These are phyloP conservation scores for Diarsia mendica DNA, from an alignment of 2,888 invertebrate genomes.

Conservation along the genomic window DNA sequence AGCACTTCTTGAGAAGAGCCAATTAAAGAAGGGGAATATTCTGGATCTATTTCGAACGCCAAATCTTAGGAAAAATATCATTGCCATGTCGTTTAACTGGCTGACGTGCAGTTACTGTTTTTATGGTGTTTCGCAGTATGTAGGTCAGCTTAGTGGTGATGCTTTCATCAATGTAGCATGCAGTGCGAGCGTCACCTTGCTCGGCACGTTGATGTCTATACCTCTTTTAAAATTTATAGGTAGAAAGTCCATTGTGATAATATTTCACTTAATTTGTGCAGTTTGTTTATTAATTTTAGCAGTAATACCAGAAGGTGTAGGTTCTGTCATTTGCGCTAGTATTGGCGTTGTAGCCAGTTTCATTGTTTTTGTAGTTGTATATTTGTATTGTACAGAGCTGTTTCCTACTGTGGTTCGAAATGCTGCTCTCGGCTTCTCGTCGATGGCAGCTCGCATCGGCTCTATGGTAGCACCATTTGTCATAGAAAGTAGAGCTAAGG, in stretches of 20 bases:
- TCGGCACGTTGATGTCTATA: conserved; percentile 91
- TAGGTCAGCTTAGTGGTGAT: conserved; percentile 94
- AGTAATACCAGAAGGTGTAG: conserved; percentile 83
- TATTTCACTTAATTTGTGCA: conserved; percentile 91
- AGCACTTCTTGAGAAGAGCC: conserved; percentile 74
- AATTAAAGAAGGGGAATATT: conserved; percentile 88
- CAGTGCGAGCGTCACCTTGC: conserved; percentile 91
- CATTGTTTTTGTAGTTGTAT: conserved; percentile 95
- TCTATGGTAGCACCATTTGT: conserved; percentile 96
- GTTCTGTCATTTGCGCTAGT: conserved; percentile 91
- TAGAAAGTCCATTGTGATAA: conserved; percentile 91
- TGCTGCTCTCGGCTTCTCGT: conserved; percentile 96
- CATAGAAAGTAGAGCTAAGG: conserved; percentile 89
- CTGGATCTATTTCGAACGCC: conserved; percentile 93
- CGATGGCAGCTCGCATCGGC: conserved; percentile 96
- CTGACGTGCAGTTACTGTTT: conserved; percentile 93
- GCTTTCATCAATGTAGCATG: conserved; percentile 95
- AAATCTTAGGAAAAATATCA: conserved; percentile 92
- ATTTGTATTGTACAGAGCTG: conserved; percentile 96
- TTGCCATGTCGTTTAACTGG: conserved; percentile 94
- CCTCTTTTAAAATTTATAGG: conserved; percentile 92
- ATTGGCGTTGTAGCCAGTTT: conserved; percentile 95
- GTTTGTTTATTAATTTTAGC: conserved; percentile 91
- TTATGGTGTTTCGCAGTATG: conserved; percentile 96
- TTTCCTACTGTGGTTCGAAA: conserved; percentile 97